Conservation (phyloP, 2,888 invertebrate genomes). For the Stegana nigrithorax region DNA sequence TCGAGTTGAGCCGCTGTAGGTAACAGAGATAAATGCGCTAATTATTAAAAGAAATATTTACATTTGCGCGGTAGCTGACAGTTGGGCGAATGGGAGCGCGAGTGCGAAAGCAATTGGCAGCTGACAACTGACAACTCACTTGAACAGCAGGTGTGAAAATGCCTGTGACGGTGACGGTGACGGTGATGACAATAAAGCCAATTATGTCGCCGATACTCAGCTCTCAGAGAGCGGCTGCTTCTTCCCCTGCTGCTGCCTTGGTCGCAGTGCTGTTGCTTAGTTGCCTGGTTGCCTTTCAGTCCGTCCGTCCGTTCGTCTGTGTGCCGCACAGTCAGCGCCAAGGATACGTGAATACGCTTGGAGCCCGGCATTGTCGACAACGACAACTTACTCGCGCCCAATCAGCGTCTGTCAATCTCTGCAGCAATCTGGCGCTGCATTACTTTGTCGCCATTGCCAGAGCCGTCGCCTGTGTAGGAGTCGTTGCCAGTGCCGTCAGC, state of each 20-base stretch:
- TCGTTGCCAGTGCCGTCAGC: not conserved
- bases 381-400: slow-evolving; percentile 35
- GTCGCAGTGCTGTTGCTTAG: slow-evolving; percentile 19
- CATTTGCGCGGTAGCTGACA: slow-evolving; percentile 27
- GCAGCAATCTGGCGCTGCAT: slow-evolving; percentile 41
- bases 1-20: not conserved
- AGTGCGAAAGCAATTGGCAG: not conserved
- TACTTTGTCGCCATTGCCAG: slow-evolving; percentile 13
- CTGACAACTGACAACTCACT: too few species aligned
- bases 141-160: slow-evolving; percentile 42
- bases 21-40: slow-evolving; percentile 32
- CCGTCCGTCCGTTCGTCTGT: too few species aligned
- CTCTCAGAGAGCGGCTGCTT: slow-evolving; percentile 6
- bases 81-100: too few species aligned
- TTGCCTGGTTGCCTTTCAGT: not conserved
- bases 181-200: slow-evolving; percentile 45
- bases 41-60: slow-evolving; percentile 49
- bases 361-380: not conserved
- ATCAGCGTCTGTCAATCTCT: slow-evolving; percentile 56
- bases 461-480: slow-evolving; percentile 15
- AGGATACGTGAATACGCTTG: not conserved
- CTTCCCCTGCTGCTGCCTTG: too few species aligned
- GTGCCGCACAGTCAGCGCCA: not conserved
- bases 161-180: slow-evolving; percentile 20
- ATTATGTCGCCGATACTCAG: slow-evolving; percentile 35